Conservation (phyloP, 2,797 vertebrate species). For the Lemur catta region DNA sequence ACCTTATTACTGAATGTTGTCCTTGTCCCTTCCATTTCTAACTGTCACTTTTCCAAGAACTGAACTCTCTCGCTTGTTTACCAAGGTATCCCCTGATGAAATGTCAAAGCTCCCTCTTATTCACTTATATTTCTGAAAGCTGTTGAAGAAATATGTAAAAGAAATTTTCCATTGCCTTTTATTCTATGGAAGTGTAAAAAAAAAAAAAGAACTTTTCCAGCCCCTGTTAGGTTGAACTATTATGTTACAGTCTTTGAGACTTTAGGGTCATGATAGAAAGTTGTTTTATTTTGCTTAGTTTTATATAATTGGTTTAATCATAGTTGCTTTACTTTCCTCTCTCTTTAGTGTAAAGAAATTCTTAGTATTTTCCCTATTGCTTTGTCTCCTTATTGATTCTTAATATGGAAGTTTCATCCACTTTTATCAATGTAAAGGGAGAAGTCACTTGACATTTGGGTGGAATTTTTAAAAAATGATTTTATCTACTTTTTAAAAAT, state of each 20-base stretch:
- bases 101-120: neutral
- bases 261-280: neutral
- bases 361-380: neutral
- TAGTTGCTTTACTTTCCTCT: conserved; percentile 32
- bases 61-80: neutral
- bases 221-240: neutral
- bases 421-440: neutral
- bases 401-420: neutral
- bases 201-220: neutral
- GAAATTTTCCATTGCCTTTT: too few relatives aligned
- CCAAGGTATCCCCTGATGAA: neutral
- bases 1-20: neutral
- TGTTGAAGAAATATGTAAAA: neutral
- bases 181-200: too few relatives aligned
- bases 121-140: conserved; percentile 2
- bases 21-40: neutral
- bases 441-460: neutral
- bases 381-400: neutral
- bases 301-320: neutral
- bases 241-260: neutral
- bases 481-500: neutral
- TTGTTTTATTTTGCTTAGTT: neutral
- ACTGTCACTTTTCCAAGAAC: neutral
- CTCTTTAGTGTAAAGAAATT: neutral
- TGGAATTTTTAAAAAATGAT: neutral